Evolutionary conservation across 2,888 invertebrate genomes (phyloP).

Genomic region (Alitta virens): DNA sequence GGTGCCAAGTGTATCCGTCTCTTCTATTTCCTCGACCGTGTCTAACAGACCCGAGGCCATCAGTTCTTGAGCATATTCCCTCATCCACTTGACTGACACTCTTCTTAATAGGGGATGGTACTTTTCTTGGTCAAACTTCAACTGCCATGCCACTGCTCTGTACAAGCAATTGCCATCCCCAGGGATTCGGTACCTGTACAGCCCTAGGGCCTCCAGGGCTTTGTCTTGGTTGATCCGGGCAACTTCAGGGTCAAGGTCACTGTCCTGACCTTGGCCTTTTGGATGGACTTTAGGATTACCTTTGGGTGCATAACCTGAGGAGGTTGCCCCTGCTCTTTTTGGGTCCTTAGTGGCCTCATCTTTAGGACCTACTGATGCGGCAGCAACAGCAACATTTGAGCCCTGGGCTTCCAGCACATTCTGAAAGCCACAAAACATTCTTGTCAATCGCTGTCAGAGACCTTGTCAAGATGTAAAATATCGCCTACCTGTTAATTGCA

Average conservation of each 20-base stretch:
- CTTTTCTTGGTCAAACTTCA: constrained; percentile 21
- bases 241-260: constrained; percentile 1
- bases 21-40: constrained; percentile 13
- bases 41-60: constrained; percentile 20
- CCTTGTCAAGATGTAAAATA: too few species aligned
- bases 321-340: too few species aligned
- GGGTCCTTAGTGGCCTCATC: too few species aligned
- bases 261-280: too few species aligned
- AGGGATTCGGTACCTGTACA: constrained; percentile 23
- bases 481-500: too few species aligned
- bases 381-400: too few species aligned
- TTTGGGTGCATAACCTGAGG: too few species aligned
- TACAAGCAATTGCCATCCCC: constrained; percentile 27
- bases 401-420: too few species aligned
- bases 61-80: constrained; percentile 16
- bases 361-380: too few species aligned
- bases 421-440: too few species aligned
- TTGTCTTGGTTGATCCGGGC: constrained; percentile 17
- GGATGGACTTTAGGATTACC: too few species aligned
- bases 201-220: constrained; percentile 15
- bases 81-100: constrained; percentile 20
- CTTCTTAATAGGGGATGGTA: constrained; percentile 14
- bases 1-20: constrained; percentile 7
- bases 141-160: constrained; percentile 21
- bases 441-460: too few species aligned